Percentiles rank a stretch among this genome's conserved stretches.
Conservation (phyloP, 1,140 invertebrate genomes). For the Zophobas morio region DNA sequence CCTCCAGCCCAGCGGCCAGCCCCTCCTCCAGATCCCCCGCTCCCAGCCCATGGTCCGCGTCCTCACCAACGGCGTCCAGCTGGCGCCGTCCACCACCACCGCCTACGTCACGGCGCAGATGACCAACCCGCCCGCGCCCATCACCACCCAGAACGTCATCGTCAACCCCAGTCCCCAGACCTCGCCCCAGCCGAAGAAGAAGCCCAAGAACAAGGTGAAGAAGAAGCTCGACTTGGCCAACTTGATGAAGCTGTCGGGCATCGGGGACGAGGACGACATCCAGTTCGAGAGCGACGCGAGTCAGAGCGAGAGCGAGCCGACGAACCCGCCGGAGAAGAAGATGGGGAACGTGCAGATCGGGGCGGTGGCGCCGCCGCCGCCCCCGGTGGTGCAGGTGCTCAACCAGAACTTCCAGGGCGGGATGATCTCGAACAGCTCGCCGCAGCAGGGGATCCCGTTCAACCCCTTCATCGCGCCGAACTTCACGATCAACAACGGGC, state of each 20-base stretch:
- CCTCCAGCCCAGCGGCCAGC: slow-evolving; percentile 64
- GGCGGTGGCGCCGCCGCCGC: slow-evolving; percentile 59
- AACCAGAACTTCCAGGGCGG: slow-evolving; percentile 62
- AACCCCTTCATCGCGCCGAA: slow-evolving; percentile 65
- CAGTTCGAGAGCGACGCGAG: slow-evolving; percentile 66
- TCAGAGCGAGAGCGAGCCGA: slow-evolving; percentile 64
- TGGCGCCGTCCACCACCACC: slow-evolving; percentile 64
- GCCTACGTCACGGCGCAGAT: slow-evolving; percentile 61
- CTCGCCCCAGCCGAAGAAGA: slow-evolving; percentile 60
- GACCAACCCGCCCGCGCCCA: slow-evolving; percentile 57
- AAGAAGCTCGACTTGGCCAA: slow-evolving; percentile 72
- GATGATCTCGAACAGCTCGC: slow-evolving; percentile 61
- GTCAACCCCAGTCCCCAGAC: slow-evolving; percentile 50
- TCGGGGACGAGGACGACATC: slow-evolving; percentile 67
- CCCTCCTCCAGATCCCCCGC: slow-evolving; percentile 63
- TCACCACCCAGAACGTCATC: slow-evolving; percentile 52
- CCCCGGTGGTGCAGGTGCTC: slow-evolving; percentile 61
- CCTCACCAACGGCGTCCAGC: slow-evolving; percentile 69
- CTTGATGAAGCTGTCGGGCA: slow-evolving; percentile 71
- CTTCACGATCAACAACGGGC: slow-evolving; percentile 66
- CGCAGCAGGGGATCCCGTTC: slow-evolving; percentile 58
- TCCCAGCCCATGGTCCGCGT: slow-evolving; percentile 71
- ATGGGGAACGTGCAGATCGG: slow-evolving; percentile 64
- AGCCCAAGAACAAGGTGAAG: slow-evolving; percentile 66
- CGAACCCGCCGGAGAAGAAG: slow-evolving; percentile 60